Base-by-base conservation (phyloP, 2,888 invertebrate genomes). In the Escarpia spicata region DNA sequence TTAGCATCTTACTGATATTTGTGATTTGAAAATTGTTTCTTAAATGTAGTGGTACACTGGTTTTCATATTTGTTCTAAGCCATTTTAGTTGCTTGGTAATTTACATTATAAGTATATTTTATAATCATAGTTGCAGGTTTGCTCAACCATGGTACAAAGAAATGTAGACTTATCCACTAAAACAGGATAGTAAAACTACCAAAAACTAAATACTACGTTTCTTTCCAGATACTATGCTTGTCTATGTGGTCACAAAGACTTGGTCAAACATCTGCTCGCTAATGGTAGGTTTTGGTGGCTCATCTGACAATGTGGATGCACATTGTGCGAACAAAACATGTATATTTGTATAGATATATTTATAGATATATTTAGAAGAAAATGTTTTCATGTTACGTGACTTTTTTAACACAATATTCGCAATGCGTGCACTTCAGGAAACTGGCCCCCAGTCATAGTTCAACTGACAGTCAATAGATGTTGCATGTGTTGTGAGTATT, bases 191-290 rank as follows among this genome's bases (percentile, higher is more conserved):
- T 37, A 37, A 37, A 52, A 90, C 15, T 43, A 45, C 37, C 26
- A 58, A 58, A 60, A 90, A 6, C 92, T 91, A 90, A 75, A 75
- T 43, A 92, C 91, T 93, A 92, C 44, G 92, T 93, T 91, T 92
- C 44, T 37, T 95, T 95, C 8, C 94, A 97, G 97, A 93, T 97
- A 97, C 94, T 97, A 97, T 95, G 97, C 97, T 3, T 97, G 97
- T 95, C 95, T 97, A 31, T 97, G 97, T 96, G 97, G 97, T 0
- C 97, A 97, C 94, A 95, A 95, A 90, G 96, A 97, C 37, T 94
- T 97, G 15, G 97, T 97, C 3, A 95, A 96, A 93, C 97, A 97
- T 95, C 95, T 97, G 3, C 95, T 97, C 44, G 96, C 96, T 92
- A 96, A 96, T 94, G 97, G 96, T 96, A 94, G 93, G 94, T 91